Evolutionary conservation across 2,888 invertebrate species (phyloP).

Genomic region (Caenorhabditis sp.): DNA sequence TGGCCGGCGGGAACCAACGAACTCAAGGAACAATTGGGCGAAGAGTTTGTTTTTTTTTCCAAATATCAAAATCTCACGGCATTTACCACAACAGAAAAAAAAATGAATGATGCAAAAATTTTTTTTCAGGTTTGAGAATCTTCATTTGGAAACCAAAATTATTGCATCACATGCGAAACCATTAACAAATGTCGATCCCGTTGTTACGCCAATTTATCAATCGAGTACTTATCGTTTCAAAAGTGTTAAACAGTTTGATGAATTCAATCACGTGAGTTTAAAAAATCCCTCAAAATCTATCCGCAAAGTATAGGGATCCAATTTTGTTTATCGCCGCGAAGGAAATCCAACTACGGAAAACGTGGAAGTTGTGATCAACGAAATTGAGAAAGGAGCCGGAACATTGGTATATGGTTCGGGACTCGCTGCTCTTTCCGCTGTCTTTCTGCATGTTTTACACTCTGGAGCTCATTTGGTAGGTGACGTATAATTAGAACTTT

Average conservation of each 20-base stretch:
- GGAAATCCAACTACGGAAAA: slow-evolving; percentile 57
- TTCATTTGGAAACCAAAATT: slow-evolving; percentile 33
- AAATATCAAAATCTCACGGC: too few relatives aligned
- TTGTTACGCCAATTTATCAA: slow-evolving; percentile 54
- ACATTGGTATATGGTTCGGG: slow-evolving; percentile 53
- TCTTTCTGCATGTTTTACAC: slow-evolving; percentile 70
- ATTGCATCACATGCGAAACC: slow-evolving; percentile 40
- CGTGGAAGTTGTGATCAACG: slow-evolving; percentile 51
- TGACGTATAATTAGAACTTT: background rate
- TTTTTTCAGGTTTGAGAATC: slow-evolving; percentile 7
- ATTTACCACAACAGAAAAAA: too few relatives aligned
- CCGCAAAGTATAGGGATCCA: slow-evolving; percentile 38
- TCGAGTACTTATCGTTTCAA: slow-evolving; percentile 44
- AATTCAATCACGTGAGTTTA: slow-evolving; percentile 41
- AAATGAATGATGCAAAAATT: too few relatives aligned
- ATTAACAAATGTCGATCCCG: slow-evolving; percentile 42
- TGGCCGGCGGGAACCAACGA: background rate
- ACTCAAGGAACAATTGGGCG: background rate
- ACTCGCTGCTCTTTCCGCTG: slow-evolving; percentile 66
- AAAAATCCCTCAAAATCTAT: too few relatives aligned
- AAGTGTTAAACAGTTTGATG: slow-evolving; percentile 38
- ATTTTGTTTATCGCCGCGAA: slow-evolving; percentile 48
- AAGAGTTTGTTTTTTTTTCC: background rate
- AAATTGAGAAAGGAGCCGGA: slow-evolving; percentile 53
- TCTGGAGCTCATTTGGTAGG: slow-evolving; percentile 71